These are phyloP conservation scores for Drosophila siamana DNA, from an alignment of 2,888 invertebrate species.

Conservation along the genomic window DNA sequence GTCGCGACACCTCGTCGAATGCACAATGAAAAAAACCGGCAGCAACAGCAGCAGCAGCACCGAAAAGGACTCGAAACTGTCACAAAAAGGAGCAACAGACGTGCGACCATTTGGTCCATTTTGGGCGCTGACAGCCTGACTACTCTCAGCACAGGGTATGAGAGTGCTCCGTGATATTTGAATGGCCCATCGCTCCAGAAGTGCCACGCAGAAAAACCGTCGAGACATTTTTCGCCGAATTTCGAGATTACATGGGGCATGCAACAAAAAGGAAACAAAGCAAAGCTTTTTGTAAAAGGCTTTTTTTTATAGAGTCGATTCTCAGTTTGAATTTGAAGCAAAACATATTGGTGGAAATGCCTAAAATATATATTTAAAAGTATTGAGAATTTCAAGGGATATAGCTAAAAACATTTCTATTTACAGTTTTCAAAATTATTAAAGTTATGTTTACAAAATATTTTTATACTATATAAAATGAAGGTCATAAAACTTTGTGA, in stretches of 20 bases:
- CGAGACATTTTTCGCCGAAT: constrained; percentile 58
- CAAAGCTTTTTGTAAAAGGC: background rate
- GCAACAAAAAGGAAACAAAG: constrained; percentile 15
- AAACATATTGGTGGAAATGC: no score
- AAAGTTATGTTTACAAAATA: no score
- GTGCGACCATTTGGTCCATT: constrained; percentile 44
- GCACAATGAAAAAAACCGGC: constrained; percentile 35
- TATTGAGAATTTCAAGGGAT: background rate
- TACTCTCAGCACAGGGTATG: constrained; percentile 30
- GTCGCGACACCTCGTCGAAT: constrained; percentile 12
- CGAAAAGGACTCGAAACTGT: constrained; percentile 76
- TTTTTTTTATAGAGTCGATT: background rate
- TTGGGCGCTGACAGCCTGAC: constrained; percentile 21
- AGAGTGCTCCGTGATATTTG: constrained; percentile 47
- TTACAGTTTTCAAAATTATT: no score
- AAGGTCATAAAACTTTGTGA: no score
- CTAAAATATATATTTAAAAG: background rate
- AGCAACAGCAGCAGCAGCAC: no score
- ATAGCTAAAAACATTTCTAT: background rate
- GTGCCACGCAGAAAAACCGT: constrained; percentile 42
- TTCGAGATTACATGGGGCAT: constrained; percentile 16
- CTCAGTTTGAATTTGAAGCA: background rate
- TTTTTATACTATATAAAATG: no score
- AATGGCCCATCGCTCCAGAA: constrained; percentile 37
- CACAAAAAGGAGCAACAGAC: constrained; percentile 67